A percentile compares a stretch with the other conserved stretches of the same genome.
Conservation (phyloP, 2,113 vertebrate species). For the Loxodonta africana region DNA sequence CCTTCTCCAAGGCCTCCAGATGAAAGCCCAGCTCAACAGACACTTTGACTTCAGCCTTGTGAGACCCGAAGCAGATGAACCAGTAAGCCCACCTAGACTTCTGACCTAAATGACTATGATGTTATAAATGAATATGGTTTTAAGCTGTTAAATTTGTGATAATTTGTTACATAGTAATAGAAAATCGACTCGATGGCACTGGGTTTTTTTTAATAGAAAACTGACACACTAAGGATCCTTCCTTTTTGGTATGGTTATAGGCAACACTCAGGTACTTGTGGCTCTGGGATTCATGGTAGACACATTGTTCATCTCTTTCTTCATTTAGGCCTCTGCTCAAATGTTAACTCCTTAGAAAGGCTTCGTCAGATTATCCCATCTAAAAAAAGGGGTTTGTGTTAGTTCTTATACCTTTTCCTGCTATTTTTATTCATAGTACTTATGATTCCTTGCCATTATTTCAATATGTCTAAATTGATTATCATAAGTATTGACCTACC, state of each 20-base stretch:
- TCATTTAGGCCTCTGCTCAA: background rate
- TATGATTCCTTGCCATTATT: background rate
- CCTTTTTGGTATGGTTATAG: background rate
- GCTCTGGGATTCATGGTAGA: background rate
- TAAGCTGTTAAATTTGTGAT: too few relatives aligned
- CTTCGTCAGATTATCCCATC: background rate
- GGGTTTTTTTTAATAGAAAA: too few relatives aligned
- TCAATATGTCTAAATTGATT: background rate
- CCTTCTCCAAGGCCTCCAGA: too few relatives aligned
- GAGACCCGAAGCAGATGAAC: too few relatives aligned
- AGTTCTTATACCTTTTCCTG: background rate
- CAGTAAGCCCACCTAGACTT: too few relatives aligned
- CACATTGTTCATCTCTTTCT: background rate
- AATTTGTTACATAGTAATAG: too few relatives aligned
- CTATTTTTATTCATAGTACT: background rate
- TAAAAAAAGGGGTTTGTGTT: background rate
- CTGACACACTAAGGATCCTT: too few relatives aligned
- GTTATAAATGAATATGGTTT: too few relatives aligned
- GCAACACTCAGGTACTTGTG: accelerated
- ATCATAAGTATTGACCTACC: background rate
- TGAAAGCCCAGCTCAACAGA: too few relatives aligned
- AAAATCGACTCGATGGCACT: too few relatives aligned
- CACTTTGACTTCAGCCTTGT: too few relatives aligned
- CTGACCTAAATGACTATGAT: too few relatives aligned
- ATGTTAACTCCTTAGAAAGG: background rate